These are phyloP conservation scores for Drosophila algonquin DNA, from an alignment of 2,888 invertebrate species.

Conservation along the genomic window DNA sequence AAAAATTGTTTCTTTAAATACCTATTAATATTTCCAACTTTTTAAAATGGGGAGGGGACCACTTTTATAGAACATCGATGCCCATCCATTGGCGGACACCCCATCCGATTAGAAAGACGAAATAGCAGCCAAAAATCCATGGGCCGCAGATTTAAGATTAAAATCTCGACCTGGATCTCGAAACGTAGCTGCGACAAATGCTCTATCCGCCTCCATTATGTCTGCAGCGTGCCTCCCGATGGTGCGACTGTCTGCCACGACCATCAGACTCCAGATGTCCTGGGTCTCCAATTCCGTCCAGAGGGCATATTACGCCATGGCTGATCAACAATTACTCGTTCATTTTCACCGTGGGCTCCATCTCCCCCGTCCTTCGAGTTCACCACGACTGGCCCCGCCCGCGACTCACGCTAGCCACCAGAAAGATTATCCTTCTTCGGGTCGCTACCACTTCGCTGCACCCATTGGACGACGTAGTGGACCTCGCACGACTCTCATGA, in stretches of 20 bases:
- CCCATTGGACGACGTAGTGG: slow-evolving; percentile 5
- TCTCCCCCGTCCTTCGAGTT: not conserved
- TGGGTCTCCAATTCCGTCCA: slow-evolving; percentile 22
- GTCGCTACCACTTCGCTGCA: slow-evolving; percentile 14
- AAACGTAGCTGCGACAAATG: too few species aligned
- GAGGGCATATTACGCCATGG: slow-evolving; percentile 30
- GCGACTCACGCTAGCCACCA: not conserved
- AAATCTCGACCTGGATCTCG: too few species aligned
- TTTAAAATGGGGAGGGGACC: not conserved
- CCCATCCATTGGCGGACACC: too few species aligned
- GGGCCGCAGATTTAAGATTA: too few species aligned
- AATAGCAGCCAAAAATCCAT: too few species aligned
- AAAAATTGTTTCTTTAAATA: not conserved
- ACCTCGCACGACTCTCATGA: not conserved
- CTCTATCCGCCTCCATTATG: slow-evolving; percentile 27
- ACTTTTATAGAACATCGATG: too few species aligned
- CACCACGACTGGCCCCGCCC: too few species aligned
- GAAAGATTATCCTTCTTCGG: not conserved
- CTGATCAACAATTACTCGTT: slow-evolving; percentile 19
- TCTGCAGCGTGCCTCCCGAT: slow-evolving; percentile 44
- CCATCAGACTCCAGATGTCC: slow-evolving; percentile 33
- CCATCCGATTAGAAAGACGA: too few species aligned
- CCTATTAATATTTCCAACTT: not conserved
- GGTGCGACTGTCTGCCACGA: slow-evolving; percentile 26
- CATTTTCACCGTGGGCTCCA: not conserved